Evolutionary conservation across 2,888 invertebrate genomes (phyloP).

Genomic region (Ectemnius lituratus): DNA sequence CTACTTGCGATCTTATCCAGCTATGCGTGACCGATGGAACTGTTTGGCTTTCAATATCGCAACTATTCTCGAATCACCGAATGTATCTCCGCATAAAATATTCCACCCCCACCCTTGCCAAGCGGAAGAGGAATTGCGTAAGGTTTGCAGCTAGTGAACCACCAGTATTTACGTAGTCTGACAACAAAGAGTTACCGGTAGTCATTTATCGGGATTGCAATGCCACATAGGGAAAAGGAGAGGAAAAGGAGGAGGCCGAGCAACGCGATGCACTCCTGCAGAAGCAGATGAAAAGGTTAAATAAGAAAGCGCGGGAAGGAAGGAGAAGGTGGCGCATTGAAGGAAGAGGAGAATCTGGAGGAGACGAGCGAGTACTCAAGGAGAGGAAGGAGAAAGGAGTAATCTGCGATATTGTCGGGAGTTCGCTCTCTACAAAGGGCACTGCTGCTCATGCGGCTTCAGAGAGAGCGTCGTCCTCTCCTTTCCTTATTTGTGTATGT

Average conservation of each 20-base stretch:
- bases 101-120: not conserved
- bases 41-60: too few relatives aligned
- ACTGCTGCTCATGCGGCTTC: slow-evolving; percentile 23
- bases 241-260: not conserved
- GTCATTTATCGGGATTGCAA: slow-evolving; percentile 56
- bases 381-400: slow-evolving; percentile 28
- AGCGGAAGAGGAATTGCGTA: slow-evolving; percentile 15
- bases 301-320: slow-evolving; percentile 31
- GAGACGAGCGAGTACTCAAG: slow-evolving; percentile 6
- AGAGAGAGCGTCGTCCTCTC: not conserved
- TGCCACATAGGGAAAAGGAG: slow-evolving; percentile 13
- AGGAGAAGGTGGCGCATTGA: slow-evolving; percentile 15
- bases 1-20: not conserved
- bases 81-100: too few relatives aligned
- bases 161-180: not conserved
- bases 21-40: too few relatives aligned
- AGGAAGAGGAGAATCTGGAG: slow-evolving; percentile 12
- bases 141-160: not conserved
- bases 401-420: slow-evolving; percentile 48
- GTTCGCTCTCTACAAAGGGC: slow-evolving; percentile 32
- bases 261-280: slow-evolving; percentile 39
- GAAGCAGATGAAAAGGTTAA: slow-evolving; percentile 52
- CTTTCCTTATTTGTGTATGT: slow-evolving; percentile 28
- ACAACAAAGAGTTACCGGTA: slow-evolving; percentile 38
- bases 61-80: not conserved